phyloP scores from a whole-genome alignment of 1,140 invertebrate genomes.

The Hestina assimilis region DNA sequence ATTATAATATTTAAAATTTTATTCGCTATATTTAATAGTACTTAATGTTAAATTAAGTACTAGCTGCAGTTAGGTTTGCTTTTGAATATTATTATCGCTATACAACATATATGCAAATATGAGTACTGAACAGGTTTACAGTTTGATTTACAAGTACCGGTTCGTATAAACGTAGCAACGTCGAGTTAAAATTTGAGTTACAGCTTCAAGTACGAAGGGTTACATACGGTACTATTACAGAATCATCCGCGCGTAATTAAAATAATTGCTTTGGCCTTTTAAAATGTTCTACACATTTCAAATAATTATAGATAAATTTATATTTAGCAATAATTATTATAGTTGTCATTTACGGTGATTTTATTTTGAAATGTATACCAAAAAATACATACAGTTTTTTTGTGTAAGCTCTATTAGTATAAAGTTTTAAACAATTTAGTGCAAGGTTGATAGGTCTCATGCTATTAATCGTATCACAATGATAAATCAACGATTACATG shows the following conservation, averaged over 20 bases:
- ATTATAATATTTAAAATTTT: not conserved
- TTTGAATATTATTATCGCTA: slow-evolving; percentile 43
- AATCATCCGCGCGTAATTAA: slow-evolving; percentile 10
- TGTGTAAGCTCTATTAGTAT: no score
- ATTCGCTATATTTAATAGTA: not conserved
- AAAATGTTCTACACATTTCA: not conserved
- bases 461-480: no score
- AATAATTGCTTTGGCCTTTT: slow-evolving; percentile 19
- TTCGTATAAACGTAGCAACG: slow-evolving; percentile 36
- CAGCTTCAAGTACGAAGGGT: slow-evolving; percentile 31
- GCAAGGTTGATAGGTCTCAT: no score
- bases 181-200: slow-evolving; percentile 38
- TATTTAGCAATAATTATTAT: not conserved
- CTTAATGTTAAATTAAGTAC: slow-evolving; percentile 25
- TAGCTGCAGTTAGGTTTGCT: slow-evolving; percentile 27
- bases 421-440: no score
- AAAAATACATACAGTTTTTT: no score
- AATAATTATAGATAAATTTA: not conserved
- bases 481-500: no score
- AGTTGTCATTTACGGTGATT: no score
- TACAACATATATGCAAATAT: slow-evolving; percentile 38
- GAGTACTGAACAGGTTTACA: slow-evolving; percentile 42
- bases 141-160: slow-evolving; percentile 46
- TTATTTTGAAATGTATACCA: no score
- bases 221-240: slow-evolving; percentile 15